Percentiles rank a stretch among this genome's conserved stretches.
phyloP scores from a whole-genome alignment of 1,140 invertebrate species.

The Gerris buenoi region DNA sequence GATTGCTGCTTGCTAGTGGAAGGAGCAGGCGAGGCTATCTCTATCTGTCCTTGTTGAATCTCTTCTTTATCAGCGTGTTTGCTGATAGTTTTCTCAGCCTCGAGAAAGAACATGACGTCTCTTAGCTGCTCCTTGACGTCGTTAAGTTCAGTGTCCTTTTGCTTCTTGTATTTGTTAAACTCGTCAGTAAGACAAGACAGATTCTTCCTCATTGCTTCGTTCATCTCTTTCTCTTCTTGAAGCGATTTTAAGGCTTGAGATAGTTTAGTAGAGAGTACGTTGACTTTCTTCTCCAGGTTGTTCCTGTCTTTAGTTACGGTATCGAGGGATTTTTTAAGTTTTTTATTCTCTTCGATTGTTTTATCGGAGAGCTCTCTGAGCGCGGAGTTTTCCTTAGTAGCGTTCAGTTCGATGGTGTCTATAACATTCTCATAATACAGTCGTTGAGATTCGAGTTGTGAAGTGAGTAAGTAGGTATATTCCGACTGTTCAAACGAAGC shows the following conservation, averaged over 20 bases:
- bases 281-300: slow-evolving; percentile 18
- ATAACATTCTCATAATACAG: slow-evolving; percentile 82
- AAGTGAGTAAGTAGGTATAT: slow-evolving; percentile 93
- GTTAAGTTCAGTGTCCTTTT: slow-evolving; percentile 52
- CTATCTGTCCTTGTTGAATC: slow-evolving; percentile 50
- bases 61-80: slow-evolving; percentile 41
- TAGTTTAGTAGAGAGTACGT: slow-evolving; percentile 37
- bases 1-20: neutral
- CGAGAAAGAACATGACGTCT: slow-evolving; percentile 92
- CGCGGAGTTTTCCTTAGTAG: slow-evolving; percentile 34
- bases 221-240: slow-evolving; percentile 59
- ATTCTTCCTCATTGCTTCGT: slow-evolving; percentile 57
- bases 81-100: slow-evolving; percentile 50
- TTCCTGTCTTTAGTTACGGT: slow-evolving; percentile 17
- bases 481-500: slow-evolving; percentile 49
- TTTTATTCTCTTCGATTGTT: slow-evolving; percentile 27
- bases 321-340: slow-evolving; percentile 26
- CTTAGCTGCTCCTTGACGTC: slow-evolving; percentile 82
- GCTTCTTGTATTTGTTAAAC: slow-evolving; percentile 35
- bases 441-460: slow-evolving; percentile 87
- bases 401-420: slow-evolving; percentile 38
- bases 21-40: slow-evolving; percentile 30
- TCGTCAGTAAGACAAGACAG: slow-evolving; percentile 52
- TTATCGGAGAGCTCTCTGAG: slow-evolving; percentile 36
- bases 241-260: slow-evolving; percentile 44